Evolutionary conservation across 2,797 vertebrate genomes (phyloP), one percentile per base, ranked within the genome.

Genomic region (Numenius phaeopus): DNA sequence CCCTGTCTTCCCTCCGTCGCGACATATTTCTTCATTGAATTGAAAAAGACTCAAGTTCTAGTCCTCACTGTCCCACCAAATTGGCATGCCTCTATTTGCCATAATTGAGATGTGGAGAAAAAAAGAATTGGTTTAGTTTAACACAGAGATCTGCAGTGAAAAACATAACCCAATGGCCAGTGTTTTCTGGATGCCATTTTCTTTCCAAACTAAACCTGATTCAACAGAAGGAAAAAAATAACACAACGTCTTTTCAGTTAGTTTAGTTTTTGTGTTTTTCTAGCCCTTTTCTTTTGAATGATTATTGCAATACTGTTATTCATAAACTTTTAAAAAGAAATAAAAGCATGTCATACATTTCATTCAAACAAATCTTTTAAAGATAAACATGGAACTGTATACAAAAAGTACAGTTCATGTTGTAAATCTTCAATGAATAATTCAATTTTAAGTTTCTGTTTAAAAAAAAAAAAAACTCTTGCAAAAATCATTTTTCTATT

Each of bases 81-180:
- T 10, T 27, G 37, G 13, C 14, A n/a, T 50, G 26, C 4, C 2
- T 34, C 34, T 1, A 0, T 82, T 89, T 87, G 5, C 3, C 39
- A 58, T 50, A 58, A 42, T 18, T 26, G 13, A 83, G 49, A 71
- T 0, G 1, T 52, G 5, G 4, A 58, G 23, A 16, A 57, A 26
- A 77, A 55, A 75, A 80, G 9, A 37, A 10, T 2, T 18, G 3
- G 1, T 21, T 83, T 52, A 26, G 2, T 47, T 50, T 30, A 64
- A 1, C 9, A 34, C 5, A 64, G 47, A 42, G 3, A 59, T 10
- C 2, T 37, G 5, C n/a, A 72, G 20, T 66, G 42, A 73, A 90
- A 83, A 47, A 37, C 4, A 32, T 66, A 52, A 52, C 5, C 21
- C 2, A 24, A 34, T 26, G 10, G 1, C 10, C 37, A 65, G 4